A percentile compares a stretch with the other conserved stretches of the same genome.
These are phyloP conservation scores for Edolisoma coerulescens DNA, from an alignment of 2,113 vertebrate species.

Conservation along the genomic window DNA sequence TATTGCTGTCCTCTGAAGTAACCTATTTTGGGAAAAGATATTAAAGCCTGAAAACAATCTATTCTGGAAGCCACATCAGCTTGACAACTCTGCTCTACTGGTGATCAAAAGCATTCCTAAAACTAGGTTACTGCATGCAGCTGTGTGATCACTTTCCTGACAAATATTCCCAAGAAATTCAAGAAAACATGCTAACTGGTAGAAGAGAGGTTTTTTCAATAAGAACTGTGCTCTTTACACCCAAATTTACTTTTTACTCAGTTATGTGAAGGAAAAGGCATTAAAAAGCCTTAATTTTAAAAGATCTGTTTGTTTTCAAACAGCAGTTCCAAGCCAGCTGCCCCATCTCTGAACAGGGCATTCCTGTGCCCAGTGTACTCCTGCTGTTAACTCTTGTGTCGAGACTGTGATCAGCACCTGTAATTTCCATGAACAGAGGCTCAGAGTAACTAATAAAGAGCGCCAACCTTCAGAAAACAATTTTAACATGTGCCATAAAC, in stretches of 20 bases:
- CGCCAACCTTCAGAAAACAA: background rate
- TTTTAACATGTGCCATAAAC: background rate
- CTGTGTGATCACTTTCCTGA: background rate
- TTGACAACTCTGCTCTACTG: background rate
- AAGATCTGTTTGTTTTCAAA: background rate
- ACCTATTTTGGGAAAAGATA: background rate
- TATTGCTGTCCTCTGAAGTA: background rate
- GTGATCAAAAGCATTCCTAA: constrained; percentile 28
- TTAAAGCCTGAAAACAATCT: background rate
- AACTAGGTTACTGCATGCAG: background rate
- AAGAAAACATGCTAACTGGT: background rate
- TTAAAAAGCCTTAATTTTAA: background rate
- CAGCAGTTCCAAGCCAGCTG: background rate
- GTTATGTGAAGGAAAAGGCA: background rate
- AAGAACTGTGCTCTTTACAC: background rate
- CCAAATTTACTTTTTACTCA: background rate
- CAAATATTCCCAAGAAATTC: background rate
- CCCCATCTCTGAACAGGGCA: background rate
- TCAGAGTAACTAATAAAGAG: background rate
- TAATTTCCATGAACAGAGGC: rapidly evolving
- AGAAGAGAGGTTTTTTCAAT: background rate
- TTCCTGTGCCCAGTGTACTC: background rate
- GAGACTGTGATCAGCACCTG: background rate
- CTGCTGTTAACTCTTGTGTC: background rate
- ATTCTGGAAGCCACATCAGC: background rate